A percentile compares a stretch with the other conserved stretches of the same genome.
Evolutionary conservation across 2,888 invertebrate genomes (phyloP).

Genomic region (Protula sp.): DNA sequence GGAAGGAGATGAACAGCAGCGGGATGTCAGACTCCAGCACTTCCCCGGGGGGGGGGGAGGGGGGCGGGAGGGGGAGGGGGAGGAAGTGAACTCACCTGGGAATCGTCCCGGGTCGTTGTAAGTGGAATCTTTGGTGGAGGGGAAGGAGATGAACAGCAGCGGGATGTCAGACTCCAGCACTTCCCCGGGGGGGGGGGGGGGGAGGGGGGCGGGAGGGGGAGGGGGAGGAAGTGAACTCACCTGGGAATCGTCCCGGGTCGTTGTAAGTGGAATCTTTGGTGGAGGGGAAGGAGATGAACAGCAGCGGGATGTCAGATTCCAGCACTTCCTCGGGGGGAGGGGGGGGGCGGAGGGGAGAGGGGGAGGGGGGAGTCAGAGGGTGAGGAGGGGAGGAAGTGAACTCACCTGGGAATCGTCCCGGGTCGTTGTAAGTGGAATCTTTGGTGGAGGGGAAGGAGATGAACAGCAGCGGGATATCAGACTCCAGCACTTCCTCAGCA

Average conservation of each 20-base stretch:
- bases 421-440: slow-evolving; percentile 46
- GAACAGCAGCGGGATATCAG: slow-evolving; percentile 45
- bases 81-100: slow-evolving; percentile 45
- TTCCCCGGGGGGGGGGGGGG: too few species aligned
- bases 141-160: slow-evolving; percentile 50
- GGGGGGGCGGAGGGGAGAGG: too few species aligned
- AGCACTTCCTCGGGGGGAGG: slow-evolving; percentile 45
- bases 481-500: slow-evolving; percentile 36
- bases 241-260: slow-evolving; percentile 38
- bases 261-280: slow-evolving; percentile 51
- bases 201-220: too few species aligned
- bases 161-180: slow-evolving; percentile 40
- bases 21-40: slow-evolving; percentile 40
- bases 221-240: too few species aligned
- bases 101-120: slow-evolving; percentile 37
- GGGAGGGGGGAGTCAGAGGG: too few species aligned
- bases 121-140: slow-evolving; percentile 52
- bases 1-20: slow-evolving; percentile 50
- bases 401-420: slow-evolving; percentile 40
- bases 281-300: slow-evolving; percentile 52
- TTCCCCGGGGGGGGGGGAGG: too few species aligned
- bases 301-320: slow-evolving; percentile 39
- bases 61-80: too few species aligned
- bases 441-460: slow-evolving; percentile 53
- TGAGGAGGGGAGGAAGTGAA: too few species aligned